Percentiles rank a stretch among this genome's conserved stretches.
phyloP scores from a whole-genome alignment of 2,888 invertebrate genomes.

The Troides oblongomaculatus region DNA sequence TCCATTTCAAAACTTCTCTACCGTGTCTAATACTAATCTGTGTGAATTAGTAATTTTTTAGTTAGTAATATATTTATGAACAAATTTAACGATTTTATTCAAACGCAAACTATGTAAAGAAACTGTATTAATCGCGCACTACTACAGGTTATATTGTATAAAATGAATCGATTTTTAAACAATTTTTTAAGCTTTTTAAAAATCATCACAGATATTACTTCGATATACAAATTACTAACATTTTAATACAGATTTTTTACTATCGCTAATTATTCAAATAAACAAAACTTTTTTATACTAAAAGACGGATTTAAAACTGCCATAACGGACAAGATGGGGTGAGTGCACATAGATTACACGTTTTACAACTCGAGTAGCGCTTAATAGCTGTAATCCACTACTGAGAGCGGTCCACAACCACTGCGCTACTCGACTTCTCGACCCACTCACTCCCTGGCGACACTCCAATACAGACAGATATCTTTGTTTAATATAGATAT shows the following conservation, averaged over 20 bases:
- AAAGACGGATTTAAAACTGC: conserved; percentile 39
- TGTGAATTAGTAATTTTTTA: too few species aligned
- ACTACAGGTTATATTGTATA: too few species aligned
- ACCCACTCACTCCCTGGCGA: conserved; percentile 15
- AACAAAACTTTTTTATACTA: conserved; percentile 24
- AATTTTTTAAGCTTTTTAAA: too few species aligned
- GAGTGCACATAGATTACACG: conserved; percentile 63
- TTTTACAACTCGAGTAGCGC: conserved; percentile 65
- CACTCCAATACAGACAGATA: conserved; percentile 7
- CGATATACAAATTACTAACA: not conserved
- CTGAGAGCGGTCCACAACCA: conserved; percentile 64
- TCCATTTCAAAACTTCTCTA: too few species aligned
- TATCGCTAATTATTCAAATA: too few species aligned
- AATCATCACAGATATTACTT: too few species aligned
- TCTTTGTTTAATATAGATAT: not conserved
- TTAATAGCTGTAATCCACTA: conserved; percentile 75
- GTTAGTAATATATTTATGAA: too few species aligned
- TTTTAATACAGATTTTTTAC: not conserved
- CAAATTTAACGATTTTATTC: too few species aligned
- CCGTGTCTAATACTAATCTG: too few species aligned
- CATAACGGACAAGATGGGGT: conserved; percentile 56
- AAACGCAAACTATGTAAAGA: too few species aligned
- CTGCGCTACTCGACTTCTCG: conserved; percentile 2
- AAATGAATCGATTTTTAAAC: too few species aligned
- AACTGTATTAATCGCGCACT: too few species aligned